Percentiles rank a stretch among this genome's conserved stretches.
These are phyloP conservation scores for Aurelia aurita complex sp. Pacific DNA, from an alignment of 30 jellyfish, hydroid and myxozoan genomes.

Conservation along the genomic window DNA sequence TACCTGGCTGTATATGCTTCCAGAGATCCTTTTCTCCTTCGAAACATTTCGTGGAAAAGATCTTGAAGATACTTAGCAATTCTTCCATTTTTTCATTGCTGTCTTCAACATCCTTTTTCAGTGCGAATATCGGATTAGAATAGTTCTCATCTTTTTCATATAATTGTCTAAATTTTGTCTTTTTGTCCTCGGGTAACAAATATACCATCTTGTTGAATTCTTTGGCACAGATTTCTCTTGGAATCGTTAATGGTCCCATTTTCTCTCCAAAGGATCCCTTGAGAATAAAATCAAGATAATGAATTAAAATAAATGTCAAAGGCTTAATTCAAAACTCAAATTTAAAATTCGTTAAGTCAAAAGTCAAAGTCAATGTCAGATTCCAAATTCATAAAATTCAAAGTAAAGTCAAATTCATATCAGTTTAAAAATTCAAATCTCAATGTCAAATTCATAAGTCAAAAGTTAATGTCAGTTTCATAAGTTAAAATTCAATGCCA, in stretches of 20 bases:
- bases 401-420: too few relatives aligned
- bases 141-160: constrained; percentile 63
- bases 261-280: constrained; percentile 59
- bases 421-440: too few relatives aligned
- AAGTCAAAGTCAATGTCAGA: too few relatives aligned
- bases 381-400: too few relatives aligned
- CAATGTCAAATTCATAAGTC: too few relatives aligned
- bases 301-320: too few relatives aligned
- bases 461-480: too few relatives aligned
- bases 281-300: neutral
- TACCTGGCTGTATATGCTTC: constrained; percentile 60
- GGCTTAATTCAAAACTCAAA: too few relatives aligned
- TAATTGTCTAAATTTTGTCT: constrained; percentile 11
- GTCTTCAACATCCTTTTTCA: constrained; percentile 11
- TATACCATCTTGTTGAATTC: constrained; percentile 29
- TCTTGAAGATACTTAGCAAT: constrained; percentile 15
- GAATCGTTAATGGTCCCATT: constrained; percentile 55
- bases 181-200: constrained; percentile 5
- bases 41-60: constrained; percentile 35
- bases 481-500: too few relatives aligned
- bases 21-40: constrained; percentile 56
- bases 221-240: constrained; percentile 31
- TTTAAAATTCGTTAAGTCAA: too few relatives aligned
- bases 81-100: constrained; percentile 18
- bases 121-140: constrained; percentile 1